phyloP scores from a whole-genome alignment of 2,888 invertebrate genomes.

The Galeopsomyia nigrocyanea region DNA sequence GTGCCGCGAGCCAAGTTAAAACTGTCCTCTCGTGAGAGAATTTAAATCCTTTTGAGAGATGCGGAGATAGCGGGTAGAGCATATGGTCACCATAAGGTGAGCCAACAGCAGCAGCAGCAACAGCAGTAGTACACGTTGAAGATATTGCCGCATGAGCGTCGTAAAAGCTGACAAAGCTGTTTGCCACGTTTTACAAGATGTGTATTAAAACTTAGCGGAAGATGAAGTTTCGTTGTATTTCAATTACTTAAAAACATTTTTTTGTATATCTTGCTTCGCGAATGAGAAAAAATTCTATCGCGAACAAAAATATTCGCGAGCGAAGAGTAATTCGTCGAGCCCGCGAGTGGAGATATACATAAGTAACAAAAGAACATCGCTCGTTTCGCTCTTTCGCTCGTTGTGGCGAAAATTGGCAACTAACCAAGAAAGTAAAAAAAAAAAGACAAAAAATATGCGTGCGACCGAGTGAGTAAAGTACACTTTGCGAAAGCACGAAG shows the following conservation, averaged over 20 bases:
- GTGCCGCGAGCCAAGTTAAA: background rate
- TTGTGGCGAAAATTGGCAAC: background rate
- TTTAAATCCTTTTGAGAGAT: too few species aligned
- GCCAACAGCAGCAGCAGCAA: background rate
- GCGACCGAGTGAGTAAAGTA: background rate
- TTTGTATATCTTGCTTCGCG: too few species aligned
- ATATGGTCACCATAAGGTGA: conserved; percentile 25
- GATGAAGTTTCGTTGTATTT: background rate
- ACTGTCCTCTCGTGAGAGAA: background rate
- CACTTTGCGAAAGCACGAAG: background rate
- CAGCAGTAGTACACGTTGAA: background rate
- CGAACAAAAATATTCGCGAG: conserved; percentile 3
- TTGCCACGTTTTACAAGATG: too few species aligned
- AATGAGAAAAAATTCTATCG: background rate
- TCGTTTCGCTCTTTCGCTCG: conserved; percentile 15
- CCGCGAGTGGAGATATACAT: background rate
- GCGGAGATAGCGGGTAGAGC: background rate
- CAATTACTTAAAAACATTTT: too few species aligned
- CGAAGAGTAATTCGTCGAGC: background rate
- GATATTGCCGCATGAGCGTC: too few species aligned
- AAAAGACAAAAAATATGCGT: too few species aligned
- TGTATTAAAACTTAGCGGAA: too few species aligned
- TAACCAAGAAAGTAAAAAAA: background rate
- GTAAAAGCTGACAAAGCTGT: too few species aligned
- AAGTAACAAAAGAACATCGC: conserved; percentile 29